phyloP scores from a whole-genome alignment of 2,113 vertebrate species.

The Spea bombifrons region DNA sequence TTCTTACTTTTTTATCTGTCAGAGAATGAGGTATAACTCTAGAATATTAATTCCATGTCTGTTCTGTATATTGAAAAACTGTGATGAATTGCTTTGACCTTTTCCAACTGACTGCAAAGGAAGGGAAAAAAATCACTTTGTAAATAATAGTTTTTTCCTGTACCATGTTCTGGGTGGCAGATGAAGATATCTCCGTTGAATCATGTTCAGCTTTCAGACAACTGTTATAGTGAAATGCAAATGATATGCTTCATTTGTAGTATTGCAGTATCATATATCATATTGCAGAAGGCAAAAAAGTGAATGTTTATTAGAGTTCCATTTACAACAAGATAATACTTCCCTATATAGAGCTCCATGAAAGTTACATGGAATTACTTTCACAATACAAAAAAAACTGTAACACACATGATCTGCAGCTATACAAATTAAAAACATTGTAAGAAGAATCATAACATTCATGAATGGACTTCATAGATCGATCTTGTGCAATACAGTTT shows the following conservation, averaged over 20 bases:
- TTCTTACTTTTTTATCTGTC: conserved; percentile 34
- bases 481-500: no score
- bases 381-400: no score
- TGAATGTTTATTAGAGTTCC: background rate
- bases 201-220: conserved; percentile 30
- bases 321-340: conserved; percentile 2
- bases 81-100: conserved; percentile 46
- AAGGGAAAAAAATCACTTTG: conserved; percentile 41
- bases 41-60: conserved; percentile 45
- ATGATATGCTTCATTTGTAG: conserved; percentile 16
- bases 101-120: conserved; percentile 32
- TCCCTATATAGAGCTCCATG: conserved; percentile 18
- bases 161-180: background rate
- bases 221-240: conserved; percentile 23
- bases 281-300: background rate
- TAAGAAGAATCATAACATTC: no score
- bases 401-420: no score
- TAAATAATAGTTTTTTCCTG: conserved; percentile 26
- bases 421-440: no score
- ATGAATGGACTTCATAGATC: no score
- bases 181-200: conserved; percentile 40
- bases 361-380: no score
- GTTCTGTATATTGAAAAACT: conserved; percentile 42
- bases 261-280: background rate
- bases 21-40: conserved; percentile 15